These are phyloP conservation scores for Turnix velox DNA, from an alignment of 2,113 vertebrate species.

Conservation along the genomic window DNA sequence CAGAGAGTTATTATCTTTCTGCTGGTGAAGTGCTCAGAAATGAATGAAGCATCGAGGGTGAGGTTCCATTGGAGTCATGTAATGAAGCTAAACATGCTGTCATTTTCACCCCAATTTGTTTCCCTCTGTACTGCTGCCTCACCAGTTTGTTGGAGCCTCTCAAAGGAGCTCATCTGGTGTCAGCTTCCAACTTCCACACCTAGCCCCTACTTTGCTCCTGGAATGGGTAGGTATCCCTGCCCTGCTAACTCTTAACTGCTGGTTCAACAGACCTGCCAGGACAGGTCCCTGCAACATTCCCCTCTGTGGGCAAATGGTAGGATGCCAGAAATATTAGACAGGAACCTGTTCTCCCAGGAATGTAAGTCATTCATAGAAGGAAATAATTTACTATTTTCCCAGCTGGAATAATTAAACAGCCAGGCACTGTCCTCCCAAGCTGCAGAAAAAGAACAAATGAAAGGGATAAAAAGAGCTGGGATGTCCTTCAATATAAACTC, in stretches of 20 bases:
- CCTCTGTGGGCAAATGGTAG: conserved; percentile 63
- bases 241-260: conserved; percentile 68
- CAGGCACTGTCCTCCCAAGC: conserved; percentile 13
- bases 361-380: conserved; percentile 73
- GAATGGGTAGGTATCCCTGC: conserved; percentile 45
- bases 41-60: conserved; percentile 58
- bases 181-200: conserved; percentile 66
- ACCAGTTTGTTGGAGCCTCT: conserved; percentile 59
- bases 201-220: conserved; percentile 50
- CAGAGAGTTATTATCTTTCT: conserved; percentile 55
- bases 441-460: neutral
- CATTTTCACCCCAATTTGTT: conserved; percentile 60
- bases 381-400: conserved; percentile 70
- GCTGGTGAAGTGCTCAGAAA: conserved; percentile 44
- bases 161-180: conserved; percentile 62
- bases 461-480: neutral
- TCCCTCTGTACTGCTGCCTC: conserved; percentile 57
- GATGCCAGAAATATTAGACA: conserved; percentile 69
- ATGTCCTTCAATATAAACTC: neutral
- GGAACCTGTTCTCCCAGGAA: conserved; percentile 82
- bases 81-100: conserved; percentile 61
- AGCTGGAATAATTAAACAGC: conserved; percentile 57
- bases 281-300: conserved; percentile 72
- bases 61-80: conserved; percentile 63
- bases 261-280: conserved; percentile 75